Evolutionary conservation across 2,888 invertebrate species (phyloP).

Genomic region (Drosophila nigricruria): DNA sequence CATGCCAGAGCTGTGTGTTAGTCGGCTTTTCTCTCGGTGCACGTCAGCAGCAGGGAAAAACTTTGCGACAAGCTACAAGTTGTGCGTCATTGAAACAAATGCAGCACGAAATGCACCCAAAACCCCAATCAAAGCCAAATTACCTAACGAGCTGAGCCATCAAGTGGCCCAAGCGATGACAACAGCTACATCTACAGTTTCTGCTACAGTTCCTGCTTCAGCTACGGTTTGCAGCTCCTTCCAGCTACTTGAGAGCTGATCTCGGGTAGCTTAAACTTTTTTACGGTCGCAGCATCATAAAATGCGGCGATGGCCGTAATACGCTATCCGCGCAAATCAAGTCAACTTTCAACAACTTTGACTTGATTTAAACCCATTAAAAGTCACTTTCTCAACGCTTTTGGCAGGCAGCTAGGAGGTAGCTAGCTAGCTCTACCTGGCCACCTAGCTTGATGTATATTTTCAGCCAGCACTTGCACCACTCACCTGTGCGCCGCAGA

Average conservation of each 20-base stretch:
- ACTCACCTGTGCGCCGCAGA: conserved; percentile 58
- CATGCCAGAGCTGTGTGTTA: background rate
- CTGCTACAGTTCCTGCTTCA: background rate
- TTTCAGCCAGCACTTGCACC: conserved; percentile 28
- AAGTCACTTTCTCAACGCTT: conserved; percentile 83
- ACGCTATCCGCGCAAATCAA: conserved; percentile 69
- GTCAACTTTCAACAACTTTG: conserved; percentile 81
- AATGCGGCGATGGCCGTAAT: conserved; percentile 45
- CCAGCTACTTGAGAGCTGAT: conserved; percentile 60
- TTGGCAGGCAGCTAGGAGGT: conserved; percentile 44
- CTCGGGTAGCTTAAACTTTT: conserved; percentile 63
- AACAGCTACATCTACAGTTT: background rate
- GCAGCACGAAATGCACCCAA: conserved; percentile 72
- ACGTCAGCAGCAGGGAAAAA: conserved; percentile 18
- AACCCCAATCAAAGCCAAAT: conserved; percentile 78
- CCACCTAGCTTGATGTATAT: conserved; percentile 39
- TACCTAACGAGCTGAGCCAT: conserved; percentile 75
- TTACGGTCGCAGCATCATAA: conserved; percentile 69
- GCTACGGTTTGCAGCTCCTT: conserved; percentile 42
- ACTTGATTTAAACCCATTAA: conserved; percentile 83
- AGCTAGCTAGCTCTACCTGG: background rate
- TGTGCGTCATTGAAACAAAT: conserved; percentile 77
- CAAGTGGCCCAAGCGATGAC: conserved; percentile 55
- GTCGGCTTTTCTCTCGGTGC: conserved; percentile 4
- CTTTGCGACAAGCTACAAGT: conserved; percentile 53